Conservation (phyloP, 1,140 invertebrate species). For the Gonioctena quinquepunctata region DNA sequence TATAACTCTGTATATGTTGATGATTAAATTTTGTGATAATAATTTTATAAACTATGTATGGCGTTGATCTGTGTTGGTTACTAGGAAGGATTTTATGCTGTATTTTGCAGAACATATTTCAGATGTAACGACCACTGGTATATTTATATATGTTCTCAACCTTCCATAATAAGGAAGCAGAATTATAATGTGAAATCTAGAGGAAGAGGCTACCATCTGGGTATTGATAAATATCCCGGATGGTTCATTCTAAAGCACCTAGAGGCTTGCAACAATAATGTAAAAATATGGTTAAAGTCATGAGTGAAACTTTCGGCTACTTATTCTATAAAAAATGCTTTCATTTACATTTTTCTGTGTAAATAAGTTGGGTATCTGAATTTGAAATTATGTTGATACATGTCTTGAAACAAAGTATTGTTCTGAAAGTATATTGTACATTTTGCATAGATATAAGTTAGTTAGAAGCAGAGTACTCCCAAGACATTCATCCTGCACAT, state of each 20-base stretch:
- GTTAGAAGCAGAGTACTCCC: neutral
- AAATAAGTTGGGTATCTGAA: neutral
- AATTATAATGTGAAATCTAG: no score
- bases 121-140: no score
- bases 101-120: neutral
- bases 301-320: no score
- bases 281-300: no score
- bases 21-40: constrained; percentile 10
- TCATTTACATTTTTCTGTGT: no score
- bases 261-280: no score
- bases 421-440: neutral
- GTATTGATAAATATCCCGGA: no score
- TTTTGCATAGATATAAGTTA: neutral
- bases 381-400: neutral
- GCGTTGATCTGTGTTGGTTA: neutral
- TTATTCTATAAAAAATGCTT: neutral
- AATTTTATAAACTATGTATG: constrained; percentile 5
- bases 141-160: no score
- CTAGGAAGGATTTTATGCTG: neutral
- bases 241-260: no score
- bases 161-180: no score
- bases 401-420: neutral
- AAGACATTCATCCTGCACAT: neutral
- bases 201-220: no score
- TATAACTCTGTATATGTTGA: neutral